Evolutionary conservation across 2,797 vertebrate genomes (phyloP).

Genomic region (Trematomus bernacchii): DNA sequence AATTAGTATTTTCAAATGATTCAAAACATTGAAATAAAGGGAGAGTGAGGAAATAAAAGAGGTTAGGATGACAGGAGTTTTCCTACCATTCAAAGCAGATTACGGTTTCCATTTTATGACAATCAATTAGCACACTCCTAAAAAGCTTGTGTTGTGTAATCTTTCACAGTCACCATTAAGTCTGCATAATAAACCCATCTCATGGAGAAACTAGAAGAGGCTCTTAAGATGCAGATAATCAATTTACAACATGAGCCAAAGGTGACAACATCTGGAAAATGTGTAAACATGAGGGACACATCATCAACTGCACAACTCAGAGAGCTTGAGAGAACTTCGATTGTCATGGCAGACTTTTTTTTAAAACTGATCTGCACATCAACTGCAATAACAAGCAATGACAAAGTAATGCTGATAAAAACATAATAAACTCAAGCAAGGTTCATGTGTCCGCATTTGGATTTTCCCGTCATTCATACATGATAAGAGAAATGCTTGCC

Average conservation of each 20-base stretch:
- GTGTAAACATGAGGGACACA: not conserved
- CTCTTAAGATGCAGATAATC: not conserved
- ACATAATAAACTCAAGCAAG: not conserved
- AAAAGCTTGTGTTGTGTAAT: slow-evolving; percentile 21
- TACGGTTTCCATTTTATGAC: too few species aligned
- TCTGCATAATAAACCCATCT: not conserved
- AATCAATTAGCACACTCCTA: slow-evolving; percentile 4
- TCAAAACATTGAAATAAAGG: too few species aligned
- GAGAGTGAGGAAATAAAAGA: too few species aligned
- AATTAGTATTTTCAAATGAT: too few species aligned
- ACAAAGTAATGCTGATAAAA: slow-evolving; percentile 17
- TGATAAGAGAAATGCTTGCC: not conserved
- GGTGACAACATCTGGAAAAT: slow-evolving; percentile 1
- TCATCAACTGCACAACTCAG: not conserved
- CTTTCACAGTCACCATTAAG: slow-evolving; percentile 1
- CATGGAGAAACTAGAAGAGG: not conserved
- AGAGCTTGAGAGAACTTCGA: not conserved
- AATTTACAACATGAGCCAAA: not conserved
- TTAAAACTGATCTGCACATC: slow-evolving; percentile 15
- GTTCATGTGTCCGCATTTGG: not conserved
- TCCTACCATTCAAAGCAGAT: slow-evolving; percentile 3
- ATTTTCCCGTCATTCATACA: not conserved
- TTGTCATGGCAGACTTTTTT: slow-evolving; percentile 15
- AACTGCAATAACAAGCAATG: slow-evolving; percentile 9
- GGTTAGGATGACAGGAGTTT: not conserved